Evolutionary conservation across 1,140 invertebrate species (phyloP), one percentile per base, ranked within the genome.

Genomic region (Cecropterus lyciades): DNA sequence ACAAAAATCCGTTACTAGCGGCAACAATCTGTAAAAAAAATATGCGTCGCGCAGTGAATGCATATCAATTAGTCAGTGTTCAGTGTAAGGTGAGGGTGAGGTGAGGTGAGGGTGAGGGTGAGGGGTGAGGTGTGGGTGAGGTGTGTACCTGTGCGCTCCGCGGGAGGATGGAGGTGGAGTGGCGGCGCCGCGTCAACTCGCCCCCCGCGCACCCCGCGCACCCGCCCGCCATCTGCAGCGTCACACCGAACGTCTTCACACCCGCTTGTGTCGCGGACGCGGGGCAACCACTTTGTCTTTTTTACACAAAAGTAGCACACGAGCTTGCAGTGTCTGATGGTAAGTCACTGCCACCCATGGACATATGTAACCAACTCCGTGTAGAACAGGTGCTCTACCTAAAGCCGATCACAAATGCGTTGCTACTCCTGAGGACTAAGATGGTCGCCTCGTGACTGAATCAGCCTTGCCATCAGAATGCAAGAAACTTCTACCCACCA

Each of bases 151-250:
- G 94, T 85, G 93, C 93, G 93, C 93, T 88, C 85, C 93, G 91
- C 78, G 91, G 92, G 88, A 94, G 91, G 90, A 93, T 94, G 80
- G 93, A 94, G 72, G 93, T 94, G 89, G 95, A 96, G 93, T 96
- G 95, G 80, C 95, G 94, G 84, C 95, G 94, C 86, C 94, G 94
- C 74, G 95, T 95, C 91, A 95, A 94, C 82, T 94, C 94, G 73
- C 77, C 55, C 69, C 85, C 85, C 65, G 70, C 51, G 79, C 75
- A 65, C 79, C 80, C 75, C 75, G 69, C 66, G 69, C 57, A 51
- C 68, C 68, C 72, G 59, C 74, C 75, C 81, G 79, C 85, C 81
- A 84, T 82, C 83, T 83, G 81, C 72, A 79, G 69, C 79, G 79
- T 72, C 66, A 65, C 69, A 71, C 51, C 62, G 56, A 71, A 73